Base-by-base conservation (phyloP, 2,797 vertebrate species). In the Macropodus opercularis region DNA sequence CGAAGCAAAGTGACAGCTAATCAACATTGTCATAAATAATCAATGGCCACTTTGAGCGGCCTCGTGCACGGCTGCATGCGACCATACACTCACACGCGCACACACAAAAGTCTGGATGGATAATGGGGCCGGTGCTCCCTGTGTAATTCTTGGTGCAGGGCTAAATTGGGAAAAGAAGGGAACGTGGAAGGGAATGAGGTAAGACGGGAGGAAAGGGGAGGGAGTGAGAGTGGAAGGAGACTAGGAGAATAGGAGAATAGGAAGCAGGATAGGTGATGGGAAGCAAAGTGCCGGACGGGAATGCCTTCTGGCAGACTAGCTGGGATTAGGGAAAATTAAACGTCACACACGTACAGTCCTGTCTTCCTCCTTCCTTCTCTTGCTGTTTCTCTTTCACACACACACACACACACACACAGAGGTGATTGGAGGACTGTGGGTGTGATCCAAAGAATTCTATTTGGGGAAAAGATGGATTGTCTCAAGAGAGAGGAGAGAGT, bases 21-120 rank as follows among this genome's bases (percentile, higher is more conserved):
- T 94, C 93, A 94, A 92, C 93, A 93, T 90, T 91, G 93, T 93
- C 91, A 94, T 94, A 94, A 94, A 94, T 94, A 93, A 93, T 93
- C 93, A 91, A 94, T 94, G 93, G 90, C 88, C 88, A 89, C 85
- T 90, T 88, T 89, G 85, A 83, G 83, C 85, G 56, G 79, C 77
- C 81, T 71, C 79, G 57, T 8, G 63, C 84, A 84, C 72, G 44
- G 49, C 72, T 77, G 81, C 83, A 54, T 72, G 22, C 80, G 69
- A 83, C 81, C 81, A 77, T 42, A 70, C 68, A 72, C 68, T 69
- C 58, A 49, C 77, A 69, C 64, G 75, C 63, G 55, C 55, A 76
- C 41, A 76, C 69, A 77, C 77, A 77, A 67, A 67, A 77, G 77
- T 59, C 77, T 70, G 77, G 46, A 63, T 44, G 63, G 83, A 88